These are phyloP conservation scores for Rhinolophus ferrumequinum DNA, from an alignment of 2,113 vertebrate genomes.

Conservation along the genomic window DNA sequence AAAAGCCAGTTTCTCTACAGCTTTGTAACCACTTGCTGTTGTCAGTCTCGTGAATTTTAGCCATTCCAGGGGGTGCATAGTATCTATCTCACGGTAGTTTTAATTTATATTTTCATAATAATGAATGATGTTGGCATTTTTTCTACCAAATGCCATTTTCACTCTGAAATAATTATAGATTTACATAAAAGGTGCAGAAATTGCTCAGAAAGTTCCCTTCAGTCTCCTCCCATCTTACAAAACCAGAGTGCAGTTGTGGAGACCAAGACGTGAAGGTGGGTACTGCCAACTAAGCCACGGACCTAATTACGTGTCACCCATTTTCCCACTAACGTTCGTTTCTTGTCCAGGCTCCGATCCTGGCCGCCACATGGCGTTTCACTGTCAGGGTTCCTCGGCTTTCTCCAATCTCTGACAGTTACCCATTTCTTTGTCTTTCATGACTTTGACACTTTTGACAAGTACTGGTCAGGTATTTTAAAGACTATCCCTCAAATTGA, in stretches of 20 bases:
- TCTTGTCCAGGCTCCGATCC: neutral
- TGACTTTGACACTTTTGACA: neutral
- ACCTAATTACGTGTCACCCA: no score
- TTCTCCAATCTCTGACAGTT: neutral
- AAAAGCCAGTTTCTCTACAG: fast-evolving
- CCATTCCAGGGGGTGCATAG: fast-evolving
- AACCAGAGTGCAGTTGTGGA: neutral
- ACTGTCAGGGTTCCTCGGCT: neutral
- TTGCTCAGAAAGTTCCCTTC: neutral
- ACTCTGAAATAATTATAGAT: neutral
- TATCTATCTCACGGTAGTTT: fast-evolving
- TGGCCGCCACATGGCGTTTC: no score
- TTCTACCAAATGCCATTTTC: neutral
- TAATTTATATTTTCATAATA: neutral
- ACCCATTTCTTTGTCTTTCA: neutral
- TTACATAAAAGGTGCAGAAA: neutral
- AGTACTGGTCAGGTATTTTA: neutral
- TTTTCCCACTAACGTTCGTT: no score
- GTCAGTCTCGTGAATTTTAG: fast-evolving
- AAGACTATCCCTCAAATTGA: neutral
- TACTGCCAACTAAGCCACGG: no score
- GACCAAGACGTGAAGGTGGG: no score
- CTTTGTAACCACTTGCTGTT: fast-evolving
- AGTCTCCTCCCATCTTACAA: neutral
- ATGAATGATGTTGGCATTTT: neutral